phyloP scores from a whole-genome alignment of 2,888 invertebrate species.

The Cephus pulcher region DNA sequence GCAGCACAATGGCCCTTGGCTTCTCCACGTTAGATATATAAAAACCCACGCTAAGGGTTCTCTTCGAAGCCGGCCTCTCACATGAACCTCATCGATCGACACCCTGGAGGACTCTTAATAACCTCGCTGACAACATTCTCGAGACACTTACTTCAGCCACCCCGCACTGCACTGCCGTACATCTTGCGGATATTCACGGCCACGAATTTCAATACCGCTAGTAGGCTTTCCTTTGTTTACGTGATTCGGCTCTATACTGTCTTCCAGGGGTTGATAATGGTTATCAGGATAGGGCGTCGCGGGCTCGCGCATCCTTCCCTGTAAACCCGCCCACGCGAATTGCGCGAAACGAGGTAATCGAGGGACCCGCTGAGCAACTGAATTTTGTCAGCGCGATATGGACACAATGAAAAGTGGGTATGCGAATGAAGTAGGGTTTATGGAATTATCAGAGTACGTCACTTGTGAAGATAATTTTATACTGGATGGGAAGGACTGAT shows the following conservation, averaged over 20 bases:
- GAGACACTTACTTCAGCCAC: background rate
- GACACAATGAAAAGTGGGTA: background rate
- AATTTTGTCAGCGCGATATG: background rate
- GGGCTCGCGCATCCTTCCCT: slow-evolving; percentile 17
- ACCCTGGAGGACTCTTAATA: background rate
- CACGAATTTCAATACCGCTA: background rate
- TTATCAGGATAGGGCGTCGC: slow-evolving; percentile 2
- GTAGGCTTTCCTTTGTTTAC: background rate
- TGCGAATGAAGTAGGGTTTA: background rate
- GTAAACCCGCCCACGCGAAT: slow-evolving; percentile 8
- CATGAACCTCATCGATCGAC: slow-evolving; percentile 3
- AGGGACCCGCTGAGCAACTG: background rate
- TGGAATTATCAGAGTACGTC: background rate
- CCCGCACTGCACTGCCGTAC: background rate
- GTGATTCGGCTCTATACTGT: background rate
- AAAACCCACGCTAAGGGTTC: slow-evolving; percentile 1
- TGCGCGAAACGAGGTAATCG: background rate
- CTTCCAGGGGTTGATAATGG: slow-evolving; percentile 2
- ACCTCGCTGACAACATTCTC: background rate
- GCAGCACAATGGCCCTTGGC: slow-evolving; percentile 5
- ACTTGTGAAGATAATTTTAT: background rate
- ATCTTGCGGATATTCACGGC: background rate
- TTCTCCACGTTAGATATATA: slow-evolving; percentile 9
- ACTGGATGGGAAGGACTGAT: background rate
- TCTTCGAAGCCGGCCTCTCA: background rate